Base-by-base conservation (phyloP, 1,140 invertebrate species). In the Drosophila ironensis region DNA sequence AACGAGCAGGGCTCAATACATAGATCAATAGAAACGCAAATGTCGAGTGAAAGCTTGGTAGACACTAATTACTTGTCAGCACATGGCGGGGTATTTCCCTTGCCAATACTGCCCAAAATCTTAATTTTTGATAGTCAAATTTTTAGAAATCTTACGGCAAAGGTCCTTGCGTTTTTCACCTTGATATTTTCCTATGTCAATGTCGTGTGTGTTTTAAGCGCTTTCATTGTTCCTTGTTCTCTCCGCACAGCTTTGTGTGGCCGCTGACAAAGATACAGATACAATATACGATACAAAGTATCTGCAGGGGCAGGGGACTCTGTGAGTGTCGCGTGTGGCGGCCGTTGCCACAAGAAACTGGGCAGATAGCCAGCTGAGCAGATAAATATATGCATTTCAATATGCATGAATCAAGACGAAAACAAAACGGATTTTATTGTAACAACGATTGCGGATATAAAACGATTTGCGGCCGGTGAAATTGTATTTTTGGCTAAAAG, bases 321-420 rank as follows among this genome's bases (percentile, higher is more conserved):
- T n/a, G 33, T 1, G 40, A 50, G 37, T 67, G 71, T 67, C 72
- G 67, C 77, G 72, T 84, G 67, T 84, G 69, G 57, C 53, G 77
- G 78, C 61, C 78, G 40, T 84, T 84, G 77, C 72, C 78, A 82
- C 69, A 84, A 70, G 63, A 68, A 68, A 68, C 27, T 56, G 64
- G 66, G 63, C 66, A 69, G 27, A 48, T 44, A 45, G 50, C 63
- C 48, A 42, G 46, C 28, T 7, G 14, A 38, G 42, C 28, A 42
- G 33, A 48, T 44, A 28, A 68, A 27, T 28, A 51, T n/a, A n/a
- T n/a, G n/a, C n/a, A n/a, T n/a, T n/a, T n/a, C n/a, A 52, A 41
- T 68, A 68, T 60, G 48, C 46, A 51, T 11, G 12, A 60, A 25
- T 44, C 30, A 20, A 22, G 14, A 17, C 25, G 33, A 14, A 37